These are phyloP conservation scores for Eurypyga helias DNA, from an alignment of 2,113 vertebrate genomes.

Conservation along the genomic window DNA sequence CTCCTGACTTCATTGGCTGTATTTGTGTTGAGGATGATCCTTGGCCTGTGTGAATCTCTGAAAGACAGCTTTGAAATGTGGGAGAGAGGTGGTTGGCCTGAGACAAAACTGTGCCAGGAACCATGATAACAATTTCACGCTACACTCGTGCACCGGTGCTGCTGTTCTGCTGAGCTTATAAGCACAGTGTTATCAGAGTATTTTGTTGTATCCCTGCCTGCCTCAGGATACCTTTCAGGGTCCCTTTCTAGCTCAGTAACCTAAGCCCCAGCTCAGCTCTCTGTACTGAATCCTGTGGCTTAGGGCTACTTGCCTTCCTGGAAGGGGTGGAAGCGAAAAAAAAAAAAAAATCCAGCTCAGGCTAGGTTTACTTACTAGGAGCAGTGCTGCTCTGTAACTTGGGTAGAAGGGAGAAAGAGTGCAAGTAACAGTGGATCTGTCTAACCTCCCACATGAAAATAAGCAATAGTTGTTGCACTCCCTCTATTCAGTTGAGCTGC, in stretches of 20 bases:
- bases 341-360: not conserved
- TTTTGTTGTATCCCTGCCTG: not conserved
- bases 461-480: not conserved
- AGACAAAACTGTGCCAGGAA: not conserved
- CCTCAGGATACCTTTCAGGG: not conserved
- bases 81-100: not conserved
- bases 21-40: not conserved
- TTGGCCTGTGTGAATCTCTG: not conserved
- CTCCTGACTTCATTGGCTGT: not conserved
- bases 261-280: not conserved
- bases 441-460: not conserved
- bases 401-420: not conserved
- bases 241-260: not conserved
- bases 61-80: not conserved
- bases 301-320: not conserved
- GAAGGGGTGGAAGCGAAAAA: not conserved
- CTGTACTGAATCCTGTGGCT: not conserved
- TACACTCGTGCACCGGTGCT: rapidly evolving
- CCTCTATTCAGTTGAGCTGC: not conserved
- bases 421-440: rapidly evolving
- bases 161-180: not conserved
- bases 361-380: not conserved
- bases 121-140: not conserved
- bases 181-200: not conserved
- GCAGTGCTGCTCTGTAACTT: not conserved